Base-by-base conservation (phyloP, 2,113 vertebrate genomes). In the Chaenogobius annularis region DNA sequence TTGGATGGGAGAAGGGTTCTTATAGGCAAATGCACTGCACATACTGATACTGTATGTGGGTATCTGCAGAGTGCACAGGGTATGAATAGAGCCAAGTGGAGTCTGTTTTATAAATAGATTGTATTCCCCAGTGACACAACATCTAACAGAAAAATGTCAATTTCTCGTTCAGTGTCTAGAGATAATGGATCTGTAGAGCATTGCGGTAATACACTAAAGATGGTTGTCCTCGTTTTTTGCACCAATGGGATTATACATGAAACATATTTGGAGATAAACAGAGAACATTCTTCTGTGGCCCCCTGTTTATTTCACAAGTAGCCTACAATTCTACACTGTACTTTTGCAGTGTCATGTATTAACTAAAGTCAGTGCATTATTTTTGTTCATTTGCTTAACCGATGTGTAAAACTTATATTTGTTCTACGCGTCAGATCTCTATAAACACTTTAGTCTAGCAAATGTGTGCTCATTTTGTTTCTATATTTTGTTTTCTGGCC, bases 161-260 rank as follows among this genome's bases (percentile, higher is more conserved):
- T 84, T 26, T 83, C 20, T 22, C 79, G 82, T 78, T 73, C 78
- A 79, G 47, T 48, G 66, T 26, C 68, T 65, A 77, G 52, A 19
- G 40, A 37, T 13, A 8, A 55, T 12, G 14, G 52, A 73, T 73
- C 77, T 52, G 50, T 65, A 78, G 77, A 58, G 78, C 59, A 47
- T 55, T 62, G 62, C 66, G 78, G 52, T 79, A 82, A 85, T 69
- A 75, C 54, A 55, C 54, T 22, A 10, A 8, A 55, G 54, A 55
- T 55, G n/a, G 13, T 78, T 88, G 55, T 83, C 82, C 68, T 84
- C 83, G 77, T 85, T 84, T n/a, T 83, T 80, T 52, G 69, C 61
- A 70, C 72, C 72, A 72, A 10, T 37, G 54, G 17, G 15, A 84
- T 83, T 73, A 65, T 78, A 71, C 78, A 66, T 62, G 46, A 62